Evolutionary conservation across 2,888 invertebrate genomes (phyloP), one percentile per base, ranked within the genome.

Genomic region (Zhuqinia jingwanae): DNA sequence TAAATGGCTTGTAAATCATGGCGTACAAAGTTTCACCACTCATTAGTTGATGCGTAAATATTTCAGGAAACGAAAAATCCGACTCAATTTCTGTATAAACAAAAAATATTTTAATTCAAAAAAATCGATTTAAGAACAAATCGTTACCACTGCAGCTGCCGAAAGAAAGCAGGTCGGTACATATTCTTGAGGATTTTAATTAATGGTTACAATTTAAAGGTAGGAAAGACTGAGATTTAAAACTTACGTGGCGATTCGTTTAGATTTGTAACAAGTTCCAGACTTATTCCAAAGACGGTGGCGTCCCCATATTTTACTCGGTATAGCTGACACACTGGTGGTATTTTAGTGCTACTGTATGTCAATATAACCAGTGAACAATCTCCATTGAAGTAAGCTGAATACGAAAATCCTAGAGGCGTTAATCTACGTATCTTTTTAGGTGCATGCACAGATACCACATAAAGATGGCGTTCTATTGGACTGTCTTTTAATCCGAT

Each of bases 381-480:
- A 91, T 96, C 95, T 95, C 90, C 86, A 91, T 96, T 96, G 90
- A 97, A 95, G 90, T 96, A 95, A 0, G 97, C 95, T 27, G 95
- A 94, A 92, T 98, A 97, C 8, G 98, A 98, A 92, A 95, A 96
- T 15, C 90, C 90, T 13, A 88, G 63, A 27, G 78, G 25, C 15
- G 90, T 91, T 10, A 91, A 85, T 63, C 90, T 83, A 42, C 88
- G 93, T 82, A 96, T 94, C 90, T 96, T 95, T 88, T 95, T 95
- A 0, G 97, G 96, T 56, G 95, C 92, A 30, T 95, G 93, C 80
- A 96, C 85, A 45, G 96, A 95, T 2, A 96, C 96, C 2, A 95
- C 97, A 93, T 97, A 99, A 91, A 98, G 93, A 92, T 99, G 99
- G 90, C 97, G 96, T 93, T 99, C 98, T 87, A 99, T 93, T 0